These are phyloP conservation scores for Macroglossus sobrinus DNA, from an alignment of 2,113 vertebrate species.

Conservation along the genomic window DNA sequence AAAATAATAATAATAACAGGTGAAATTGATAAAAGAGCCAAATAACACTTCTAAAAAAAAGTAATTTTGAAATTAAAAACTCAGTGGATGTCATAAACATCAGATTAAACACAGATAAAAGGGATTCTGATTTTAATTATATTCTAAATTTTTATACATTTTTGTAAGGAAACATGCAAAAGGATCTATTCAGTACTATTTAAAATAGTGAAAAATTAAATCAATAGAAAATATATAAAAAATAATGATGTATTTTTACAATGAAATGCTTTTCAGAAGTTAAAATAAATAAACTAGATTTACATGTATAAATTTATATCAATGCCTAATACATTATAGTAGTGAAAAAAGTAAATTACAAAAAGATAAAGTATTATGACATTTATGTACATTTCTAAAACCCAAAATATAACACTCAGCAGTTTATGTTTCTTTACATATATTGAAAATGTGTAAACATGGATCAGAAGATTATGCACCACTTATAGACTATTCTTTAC, in stretches of 20 bases:
- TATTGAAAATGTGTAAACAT: neutral
- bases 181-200: neutral
- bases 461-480: neutral
- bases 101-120: neutral
- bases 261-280: neutral
- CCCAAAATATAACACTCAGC: neutral
- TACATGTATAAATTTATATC: neutral
- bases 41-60: neutral
- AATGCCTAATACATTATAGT: neutral
- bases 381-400: slow-evolving; percentile 36
- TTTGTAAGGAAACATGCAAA: neutral
- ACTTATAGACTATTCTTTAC: neutral
- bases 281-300: slow-evolving; percentile 20
- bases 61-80: neutral
- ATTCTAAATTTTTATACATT: neutral
- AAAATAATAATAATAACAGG: neutral
- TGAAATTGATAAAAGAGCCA: neutral
- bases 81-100: neutral
- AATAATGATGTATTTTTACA: slow-evolving; percentile 12
- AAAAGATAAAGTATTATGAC: neutral
- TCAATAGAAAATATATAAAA: neutral
- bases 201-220: neutral
- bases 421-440: neutral
- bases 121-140: neutral
- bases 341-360: neutral